Percentiles rank a stretch among this genome's conserved stretches.
phyloP scores from a whole-genome alignment of 2,888 invertebrate species.

The Chrysolina haemoptera region DNA sequence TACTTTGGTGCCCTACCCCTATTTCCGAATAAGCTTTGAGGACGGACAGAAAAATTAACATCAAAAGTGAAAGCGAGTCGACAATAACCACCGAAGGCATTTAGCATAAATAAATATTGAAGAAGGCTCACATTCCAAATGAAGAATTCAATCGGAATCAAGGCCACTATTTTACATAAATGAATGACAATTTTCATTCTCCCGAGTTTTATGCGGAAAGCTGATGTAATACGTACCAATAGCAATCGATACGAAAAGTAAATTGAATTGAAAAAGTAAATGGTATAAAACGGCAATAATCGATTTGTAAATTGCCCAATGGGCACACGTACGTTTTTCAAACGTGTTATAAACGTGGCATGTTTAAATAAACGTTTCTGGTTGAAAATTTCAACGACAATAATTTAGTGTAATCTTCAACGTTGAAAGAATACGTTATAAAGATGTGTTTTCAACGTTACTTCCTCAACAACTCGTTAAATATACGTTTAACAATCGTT shows the following conservation, averaged over 20 bases:
- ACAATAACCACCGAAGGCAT: conserved; percentile 6
- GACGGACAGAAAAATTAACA: conserved; percentile 19
- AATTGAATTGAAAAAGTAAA: background rate
- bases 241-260: conserved; percentile 5
- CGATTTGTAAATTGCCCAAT: too few relatives aligned
- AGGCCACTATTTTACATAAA: conserved; percentile 21
- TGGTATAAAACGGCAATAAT: too few relatives aligned
- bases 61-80: conserved; percentile 21
- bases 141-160: conserved; percentile 20
- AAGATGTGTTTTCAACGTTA: too few relatives aligned
- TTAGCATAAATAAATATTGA: conserved; percentile 23
- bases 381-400: too few relatives aligned
- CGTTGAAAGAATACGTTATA: too few relatives aligned
- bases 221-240: conserved; percentile 8
- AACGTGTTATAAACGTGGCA: too few relatives aligned
- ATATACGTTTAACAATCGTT: too few relatives aligned
- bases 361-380: too few relatives aligned
- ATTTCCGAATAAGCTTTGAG: background rate
- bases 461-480: too few relatives aligned
- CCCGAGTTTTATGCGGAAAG: conserved; percentile 1
- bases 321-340: too few relatives aligned
- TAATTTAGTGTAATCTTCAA: too few relatives aligned
- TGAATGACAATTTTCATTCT: conserved; percentile 22
- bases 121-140: conserved; percentile 16
- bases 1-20: background rate